These are phyloP conservation scores for Tangara arthus DNA, from an alignment of 2,797 vertebrate genomes.

Conservation along the genomic window DNA sequence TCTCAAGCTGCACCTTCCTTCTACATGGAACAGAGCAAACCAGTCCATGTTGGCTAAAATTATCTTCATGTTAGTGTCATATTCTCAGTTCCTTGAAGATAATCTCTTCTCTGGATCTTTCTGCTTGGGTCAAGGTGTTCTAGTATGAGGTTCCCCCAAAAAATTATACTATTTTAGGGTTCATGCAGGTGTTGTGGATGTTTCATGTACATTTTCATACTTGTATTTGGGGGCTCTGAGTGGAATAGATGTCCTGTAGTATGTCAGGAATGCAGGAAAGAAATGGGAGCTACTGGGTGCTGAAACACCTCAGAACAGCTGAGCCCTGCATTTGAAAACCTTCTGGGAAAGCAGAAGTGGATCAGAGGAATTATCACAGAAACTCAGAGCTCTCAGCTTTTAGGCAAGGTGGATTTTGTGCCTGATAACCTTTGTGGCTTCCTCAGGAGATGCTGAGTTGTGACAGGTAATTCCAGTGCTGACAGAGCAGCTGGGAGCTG, in stretches of 20 bases:
- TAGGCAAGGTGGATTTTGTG: neutral
- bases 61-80: neutral
- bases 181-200: rapidly evolving
- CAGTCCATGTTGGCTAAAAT: rapidly evolving
- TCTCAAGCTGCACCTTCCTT: neutral
- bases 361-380: neutral
- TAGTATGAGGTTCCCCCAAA: neutral
- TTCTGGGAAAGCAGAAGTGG: neutral
- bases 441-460: neutral
- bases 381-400: neutral
- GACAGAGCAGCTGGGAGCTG: neutral
- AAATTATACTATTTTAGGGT: neutral
- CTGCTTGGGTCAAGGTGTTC: neutral
- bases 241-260: neutral
- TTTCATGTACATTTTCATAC: rapidly evolving
- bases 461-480: neutral
- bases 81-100: neutral
- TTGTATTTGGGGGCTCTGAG: neutral
- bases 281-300: neutral
- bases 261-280: neutral
- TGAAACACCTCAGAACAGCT: neutral
- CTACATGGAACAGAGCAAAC: neutral
- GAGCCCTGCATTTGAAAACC: neutral
- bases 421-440: neutral
- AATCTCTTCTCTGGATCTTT: neutral